Conservation (phyloP, 2,797 vertebrate genomes). For the Tokudaia muenninki region DNA sequence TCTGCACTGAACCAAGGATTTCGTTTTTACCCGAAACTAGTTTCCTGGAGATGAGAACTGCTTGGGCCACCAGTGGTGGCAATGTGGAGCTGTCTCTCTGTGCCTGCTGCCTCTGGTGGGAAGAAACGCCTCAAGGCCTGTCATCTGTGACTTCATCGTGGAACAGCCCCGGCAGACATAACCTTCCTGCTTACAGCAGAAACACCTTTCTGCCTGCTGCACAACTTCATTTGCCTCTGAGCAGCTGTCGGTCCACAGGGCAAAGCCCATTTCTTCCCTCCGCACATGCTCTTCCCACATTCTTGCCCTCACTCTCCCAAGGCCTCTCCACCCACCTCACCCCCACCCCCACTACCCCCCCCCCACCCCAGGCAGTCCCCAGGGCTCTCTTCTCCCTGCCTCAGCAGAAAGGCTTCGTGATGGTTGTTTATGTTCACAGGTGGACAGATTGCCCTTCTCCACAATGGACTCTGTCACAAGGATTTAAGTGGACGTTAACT, state of each 20-base stretch:
- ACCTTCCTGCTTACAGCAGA: background rate
- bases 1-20: background rate
- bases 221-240: background rate
- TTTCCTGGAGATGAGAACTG: background rate
- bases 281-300: background rate
- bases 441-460: background rate
- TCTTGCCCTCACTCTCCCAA: background rate
- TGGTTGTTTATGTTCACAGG: background rate
- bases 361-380: background rate
- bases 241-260: background rate
- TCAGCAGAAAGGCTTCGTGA: slow-evolving; percentile 8
- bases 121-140: background rate
- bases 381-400: background rate
- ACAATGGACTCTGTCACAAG: background rate
- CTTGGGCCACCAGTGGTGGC: background rate
- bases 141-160: background rate
- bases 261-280: background rate
- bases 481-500: slow-evolving; percentile 3
- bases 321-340: background rate
- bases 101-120: background rate
- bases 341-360: background rate
- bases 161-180: background rate
- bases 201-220: background rate
- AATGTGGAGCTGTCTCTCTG: background rate
- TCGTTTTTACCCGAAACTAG: background rate